Conservation (phyloP, 2,888 invertebrate species). For the Dichetophora obliterata region DNA sequence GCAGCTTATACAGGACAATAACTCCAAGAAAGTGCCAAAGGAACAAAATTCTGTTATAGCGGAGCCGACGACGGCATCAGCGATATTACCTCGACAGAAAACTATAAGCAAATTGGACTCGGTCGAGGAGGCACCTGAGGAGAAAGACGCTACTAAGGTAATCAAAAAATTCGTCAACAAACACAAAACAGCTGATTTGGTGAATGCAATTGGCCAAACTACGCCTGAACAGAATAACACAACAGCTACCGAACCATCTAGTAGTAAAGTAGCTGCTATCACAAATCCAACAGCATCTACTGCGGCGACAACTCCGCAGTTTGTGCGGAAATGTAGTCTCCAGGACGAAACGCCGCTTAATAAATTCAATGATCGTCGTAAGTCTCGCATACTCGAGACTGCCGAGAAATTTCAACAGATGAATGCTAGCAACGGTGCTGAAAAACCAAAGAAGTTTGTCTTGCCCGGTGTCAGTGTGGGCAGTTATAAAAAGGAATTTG, state of each 20-base stretch:
- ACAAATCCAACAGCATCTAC: neutral
- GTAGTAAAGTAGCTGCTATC: conserved; percentile 27
- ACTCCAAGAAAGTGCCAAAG: neutral
- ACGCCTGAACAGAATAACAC: conserved; percentile 49
- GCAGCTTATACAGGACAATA: conserved; percentile 58
- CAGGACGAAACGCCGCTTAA: conserved; percentile 65
- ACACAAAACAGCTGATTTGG: conserved; percentile 68
- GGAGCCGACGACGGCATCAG: conserved; percentile 15
- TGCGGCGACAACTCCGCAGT: conserved; percentile 48
- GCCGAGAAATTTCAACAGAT: conserved; percentile 79
- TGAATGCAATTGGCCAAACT: conserved; percentile 65
- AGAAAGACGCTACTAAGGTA: conserved; percentile 67
- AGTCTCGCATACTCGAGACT: conserved; percentile 78
- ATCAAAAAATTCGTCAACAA: conserved; percentile 70
- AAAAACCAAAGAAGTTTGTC: conserved; percentile 84
- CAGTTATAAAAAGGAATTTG: conserved; percentile 88
- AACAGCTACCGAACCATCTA: conserved; percentile 32
- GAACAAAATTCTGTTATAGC: neutral
- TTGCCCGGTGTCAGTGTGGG: conserved; percentile 87
- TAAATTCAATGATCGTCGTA: conserved; percentile 74
- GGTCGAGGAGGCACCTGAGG: conserved; percentile 63
- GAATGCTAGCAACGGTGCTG: conserved; percentile 55
- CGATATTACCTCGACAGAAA: conserved; percentile 52
- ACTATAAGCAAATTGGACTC: conserved; percentile 61
- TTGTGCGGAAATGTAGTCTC: conserved; percentile 67